These are phyloP conservation scores for Ophion obscuratus DNA, from an alignment of 2,888 invertebrate species.

Conservation along the genomic window DNA sequence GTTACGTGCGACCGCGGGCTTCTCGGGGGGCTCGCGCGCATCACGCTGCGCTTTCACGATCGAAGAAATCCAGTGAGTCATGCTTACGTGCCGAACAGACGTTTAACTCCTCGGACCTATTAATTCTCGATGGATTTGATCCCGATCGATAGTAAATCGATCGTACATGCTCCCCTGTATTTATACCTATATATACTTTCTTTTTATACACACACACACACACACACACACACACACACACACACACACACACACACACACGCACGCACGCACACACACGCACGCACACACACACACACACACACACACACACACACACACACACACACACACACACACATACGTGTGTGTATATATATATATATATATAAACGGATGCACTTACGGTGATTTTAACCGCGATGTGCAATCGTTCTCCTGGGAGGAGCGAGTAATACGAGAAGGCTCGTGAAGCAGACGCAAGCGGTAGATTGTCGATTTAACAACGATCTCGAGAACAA, in stretches of 20 bases:
- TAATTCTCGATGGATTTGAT: conserved; percentile 62
- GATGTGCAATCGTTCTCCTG: conserved; percentile 35
- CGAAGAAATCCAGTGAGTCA: conserved; percentile 56
- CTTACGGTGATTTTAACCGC: conserved; percentile 4
- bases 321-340: too few relatives aligned
- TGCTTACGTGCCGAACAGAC: conserved; percentile 63
- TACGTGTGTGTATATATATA: neutral
- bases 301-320: too few relatives aligned
- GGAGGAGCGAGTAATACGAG: conserved; percentile 58
- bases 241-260: too few relatives aligned
- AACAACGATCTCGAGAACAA: conserved; percentile 47
- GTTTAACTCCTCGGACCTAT: conserved; percentile 62
- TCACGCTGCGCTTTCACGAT: conserved; percentile 45
- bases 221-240: too few relatives aligned
- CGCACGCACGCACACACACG: too few relatives aligned
- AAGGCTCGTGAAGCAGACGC: conserved; percentile 43
- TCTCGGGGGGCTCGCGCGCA: conserved; percentile 18
- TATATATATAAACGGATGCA: conserved; percentile 8
- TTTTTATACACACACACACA: too few relatives aligned
- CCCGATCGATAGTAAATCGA: conserved; percentile 61
- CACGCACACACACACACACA: too few relatives aligned
- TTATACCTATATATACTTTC: conserved; percentile 1
- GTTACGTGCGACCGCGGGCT: conserved; percentile 49
- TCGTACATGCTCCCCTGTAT: conserved; percentile 27
- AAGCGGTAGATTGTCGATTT: conserved; percentile 44